A percentile compares a stretch with the other conserved stretches of the same genome.
Evolutionary conservation across 2,888 invertebrate genomes (phyloP).

Genomic region (Drosophila eohydei): DNA sequence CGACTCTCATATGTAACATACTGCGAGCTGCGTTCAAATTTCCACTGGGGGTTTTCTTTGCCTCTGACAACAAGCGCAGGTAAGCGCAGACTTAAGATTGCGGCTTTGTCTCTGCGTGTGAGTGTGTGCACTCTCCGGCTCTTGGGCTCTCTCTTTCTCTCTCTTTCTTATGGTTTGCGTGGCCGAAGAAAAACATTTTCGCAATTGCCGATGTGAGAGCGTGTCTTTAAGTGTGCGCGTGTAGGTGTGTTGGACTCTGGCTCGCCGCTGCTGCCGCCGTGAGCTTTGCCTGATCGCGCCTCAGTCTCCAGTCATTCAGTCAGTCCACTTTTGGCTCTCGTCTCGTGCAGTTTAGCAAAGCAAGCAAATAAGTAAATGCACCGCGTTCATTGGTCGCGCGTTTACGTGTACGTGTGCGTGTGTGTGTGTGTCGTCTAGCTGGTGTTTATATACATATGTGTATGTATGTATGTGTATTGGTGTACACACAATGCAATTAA

Average conservation of each 20-base stretch:
- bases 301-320: constrained; percentile 44
- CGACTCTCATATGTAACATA: constrained; percentile 41
- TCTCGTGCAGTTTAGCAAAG: constrained; percentile 58
- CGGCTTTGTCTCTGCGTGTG: constrained; percentile 22
- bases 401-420: constrained; percentile 34
- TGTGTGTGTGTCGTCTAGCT: constrained; percentile 47
- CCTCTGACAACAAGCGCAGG: constrained; percentile 45
- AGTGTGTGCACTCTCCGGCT: constrained; percentile 14
- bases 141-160: constrained; percentile 15
- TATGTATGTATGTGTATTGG: constrained; percentile 20
- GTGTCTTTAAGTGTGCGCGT: constrained; percentile 20
- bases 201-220: constrained; percentile 37
- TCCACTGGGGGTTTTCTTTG: constrained; percentile 57
- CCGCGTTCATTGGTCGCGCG: constrained; percentile 62
- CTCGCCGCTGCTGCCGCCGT: constrained; percentile 46
- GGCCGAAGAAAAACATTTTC: constrained; percentile 57
- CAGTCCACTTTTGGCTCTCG: constrained; percentile 74
- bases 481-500: constrained; percentile 39
- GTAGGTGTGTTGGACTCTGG: constrained; percentile 59
- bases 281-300: constrained; percentile 75
- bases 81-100: constrained; percentile 60
- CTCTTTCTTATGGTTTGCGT: constrained; percentile 36
- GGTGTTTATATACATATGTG: constrained; percentile 36
- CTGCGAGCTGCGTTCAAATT: constrained; percentile 49
- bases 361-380: constrained; percentile 44